Conservation (phyloP, 1,140 invertebrate species). For the Tetramorium parvispinum region DNA sequence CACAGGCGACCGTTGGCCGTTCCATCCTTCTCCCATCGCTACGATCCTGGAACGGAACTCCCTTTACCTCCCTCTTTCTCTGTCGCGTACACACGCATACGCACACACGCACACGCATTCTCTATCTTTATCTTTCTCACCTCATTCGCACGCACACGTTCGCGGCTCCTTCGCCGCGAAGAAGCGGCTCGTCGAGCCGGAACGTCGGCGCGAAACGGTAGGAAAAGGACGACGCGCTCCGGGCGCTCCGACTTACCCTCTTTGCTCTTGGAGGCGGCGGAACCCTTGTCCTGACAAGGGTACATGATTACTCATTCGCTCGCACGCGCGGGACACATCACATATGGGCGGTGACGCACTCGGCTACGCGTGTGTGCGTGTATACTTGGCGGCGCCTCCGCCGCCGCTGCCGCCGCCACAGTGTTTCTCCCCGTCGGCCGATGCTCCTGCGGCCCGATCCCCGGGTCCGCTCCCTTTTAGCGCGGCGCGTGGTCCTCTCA, state of each 20-base stretch:
- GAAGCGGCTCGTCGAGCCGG: constrained; percentile 25
- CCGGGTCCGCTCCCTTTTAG: not conserved
- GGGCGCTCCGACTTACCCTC: constrained; percentile 75
- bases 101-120: not conserved
- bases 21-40: constrained; percentile 18
- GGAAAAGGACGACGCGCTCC: not conserved
- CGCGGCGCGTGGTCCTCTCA: not conserved
- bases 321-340: constrained; percentile 75
- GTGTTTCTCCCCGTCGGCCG: constrained; percentile 53
- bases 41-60: constrained; percentile 52
- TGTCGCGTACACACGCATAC: not conserved
- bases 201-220: not conserved
- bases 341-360: constrained; percentile 82
- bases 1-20: constrained; percentile 30
- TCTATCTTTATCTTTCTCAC: constrained; percentile 26
- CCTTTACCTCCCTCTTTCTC: constrained; percentile 15
- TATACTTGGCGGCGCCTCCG: constrained; percentile 31
- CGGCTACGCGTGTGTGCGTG: constrained; percentile 67
- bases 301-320: constrained; percentile 82
- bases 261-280: constrained; percentile 78
- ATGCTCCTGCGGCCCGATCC: not conserved
- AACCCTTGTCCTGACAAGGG: constrained; percentile 80
- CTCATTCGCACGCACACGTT: constrained; percentile 34
- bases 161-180: not conserved
- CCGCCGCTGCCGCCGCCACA: constrained; percentile 26